Base-by-base conservation (phyloP, 37 sponge, comb jelly and placozoan genomes). In the Eunapius fragilis region DNA sequence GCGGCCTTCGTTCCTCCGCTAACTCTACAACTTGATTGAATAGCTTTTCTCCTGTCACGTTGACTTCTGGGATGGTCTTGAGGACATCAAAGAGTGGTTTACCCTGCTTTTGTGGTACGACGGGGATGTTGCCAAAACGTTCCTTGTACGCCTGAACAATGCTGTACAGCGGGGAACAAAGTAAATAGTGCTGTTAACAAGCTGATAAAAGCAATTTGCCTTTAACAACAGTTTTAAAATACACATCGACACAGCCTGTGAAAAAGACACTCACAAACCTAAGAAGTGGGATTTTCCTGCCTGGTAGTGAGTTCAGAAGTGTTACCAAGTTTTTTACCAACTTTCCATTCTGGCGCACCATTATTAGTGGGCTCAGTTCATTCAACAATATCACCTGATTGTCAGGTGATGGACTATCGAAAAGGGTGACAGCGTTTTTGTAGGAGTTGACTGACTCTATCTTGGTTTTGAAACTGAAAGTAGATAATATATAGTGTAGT, bases 371-470 rank as follows among this genome's bases (percentile, higher is more conserved):
- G 76, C 89, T 92, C 76, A 82, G 50, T 74, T 85, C 86, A 69
- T 80, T 35, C 35, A 88, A 75, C 13, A 88, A 74, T 14, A 88
- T 81, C 75, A 88, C 89, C 81, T 82, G 75, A 34, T 89, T 80
- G 37, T 69, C 35, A 48, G 78, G 49, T 12, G 37, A 28, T 11
- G 74, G 32, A 36, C 37, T 48, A 26, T 89, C 86, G 13, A 90
- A 81, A 9, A 94, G 80, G 72, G 82, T 82, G 2, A 94, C 89
- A 30, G 91, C 89, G 30, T 86, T 89, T 38, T 67, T 69, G 72
- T 91, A 90, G 70, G 83, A 77, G 31, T 33, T 33, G 58, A 58
- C 58, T 58, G 58, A 58, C 58, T 13, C 58, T 58, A 58, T 58
- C 17, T 58, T 11, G 7, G 58, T 13, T 19, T 58, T 58, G 58